Evolutionary conservation across 2,113 vertebrate species (phyloP), one percentile per base, ranked within the genome.

Genomic region (Oxyruncus cristatus): DNA sequence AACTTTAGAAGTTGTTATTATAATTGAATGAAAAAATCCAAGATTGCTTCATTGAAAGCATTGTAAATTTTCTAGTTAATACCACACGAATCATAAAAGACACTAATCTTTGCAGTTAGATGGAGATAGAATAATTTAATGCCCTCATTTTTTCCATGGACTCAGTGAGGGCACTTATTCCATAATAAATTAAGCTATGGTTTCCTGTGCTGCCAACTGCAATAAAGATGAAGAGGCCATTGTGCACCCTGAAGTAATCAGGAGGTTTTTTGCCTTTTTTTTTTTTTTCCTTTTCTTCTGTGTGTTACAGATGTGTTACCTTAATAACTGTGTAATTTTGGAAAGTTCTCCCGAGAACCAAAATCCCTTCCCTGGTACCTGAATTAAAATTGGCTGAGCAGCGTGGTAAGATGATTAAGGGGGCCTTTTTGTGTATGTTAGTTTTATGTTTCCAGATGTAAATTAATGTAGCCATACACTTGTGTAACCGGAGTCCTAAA

Each of bases 401-500:
- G 52, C 63, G 49, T 10, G 33, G 39, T 39, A 22, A 88, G 55
- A 71, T 42, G 5, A 42, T 82, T 79, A 93, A 94, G 81, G 6
- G 12, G 76, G 27, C 6, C 55, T 81, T 95, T 86, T 90, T 77
- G 49, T 22, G 67, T 23, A 17, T 22, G 3, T 28, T 74, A 28
- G 13, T 50, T 81, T 89, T 93, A 49, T 90, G 39, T 92, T 96
- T 96, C 79, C 39, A 81, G 47, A 70, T 14, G 63, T 46, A 92
- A 71, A 74, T 92, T 81, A 95, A 82, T 81, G 52, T 53, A 89
- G 58, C 49, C 39, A 41, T 49, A 67, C 63, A 90, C n/a, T 97
- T 96, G 78, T 84, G 56, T 88, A 95, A 89, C 86, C 96, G 88
- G 82, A 59, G 47, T 65, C 76, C 72, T 82, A 92, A 97, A 96